phyloP scores from a whole-genome alignment of 1,140 invertebrate species.

The Drosophila athabasca region DNA sequence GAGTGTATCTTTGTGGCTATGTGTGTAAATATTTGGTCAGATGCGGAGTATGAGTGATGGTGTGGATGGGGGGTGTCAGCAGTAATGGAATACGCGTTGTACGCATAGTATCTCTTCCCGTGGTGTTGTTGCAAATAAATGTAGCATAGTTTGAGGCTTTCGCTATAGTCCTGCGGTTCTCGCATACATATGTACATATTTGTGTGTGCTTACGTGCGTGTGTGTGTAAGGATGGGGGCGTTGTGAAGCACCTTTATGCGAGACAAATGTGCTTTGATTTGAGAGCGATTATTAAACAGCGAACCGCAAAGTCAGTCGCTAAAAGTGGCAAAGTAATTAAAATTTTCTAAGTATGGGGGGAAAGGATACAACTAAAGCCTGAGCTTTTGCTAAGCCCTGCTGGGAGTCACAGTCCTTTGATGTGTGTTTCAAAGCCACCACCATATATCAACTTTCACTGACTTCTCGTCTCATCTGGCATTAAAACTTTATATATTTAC shows the following conservation, averaged over 20 bases:
- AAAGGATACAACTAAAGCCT: too few relatives aligned
- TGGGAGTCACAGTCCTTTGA: too few relatives aligned
- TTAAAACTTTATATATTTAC: too few relatives aligned
- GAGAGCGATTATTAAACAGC: constrained; percentile 58
- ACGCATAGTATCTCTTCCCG: constrained; percentile 1
- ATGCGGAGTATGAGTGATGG: constrained; percentile 50
- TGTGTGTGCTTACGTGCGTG: constrained; percentile 1
- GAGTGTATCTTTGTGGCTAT: constrained; percentile 6
- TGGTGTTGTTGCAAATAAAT: constrained; percentile 53
- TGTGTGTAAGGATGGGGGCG: neutral
- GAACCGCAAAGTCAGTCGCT: constrained; percentile 61
- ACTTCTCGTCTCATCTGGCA: too few relatives aligned
- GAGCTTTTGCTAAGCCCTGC: too few relatives aligned
- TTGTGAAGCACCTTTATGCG: constrained; percentile 9
- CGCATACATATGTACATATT: too few relatives aligned
- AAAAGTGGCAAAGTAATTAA: constrained; percentile 73
- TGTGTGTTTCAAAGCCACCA: too few relatives aligned
- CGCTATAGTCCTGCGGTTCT: too few relatives aligned
- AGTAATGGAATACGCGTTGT: too few relatives aligned
- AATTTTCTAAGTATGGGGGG: constrained; percentile 29
- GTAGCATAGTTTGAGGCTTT: constrained; percentile 59
- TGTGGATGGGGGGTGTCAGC: constrained; percentile 10
- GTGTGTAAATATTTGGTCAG: constrained; percentile 53
- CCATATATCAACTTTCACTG: too few relatives aligned
- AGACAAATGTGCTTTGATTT: constrained; percentile 71